Base-by-base conservation (phyloP, 2,797 vertebrate genomes). In the Siniperca obscura region DNA sequence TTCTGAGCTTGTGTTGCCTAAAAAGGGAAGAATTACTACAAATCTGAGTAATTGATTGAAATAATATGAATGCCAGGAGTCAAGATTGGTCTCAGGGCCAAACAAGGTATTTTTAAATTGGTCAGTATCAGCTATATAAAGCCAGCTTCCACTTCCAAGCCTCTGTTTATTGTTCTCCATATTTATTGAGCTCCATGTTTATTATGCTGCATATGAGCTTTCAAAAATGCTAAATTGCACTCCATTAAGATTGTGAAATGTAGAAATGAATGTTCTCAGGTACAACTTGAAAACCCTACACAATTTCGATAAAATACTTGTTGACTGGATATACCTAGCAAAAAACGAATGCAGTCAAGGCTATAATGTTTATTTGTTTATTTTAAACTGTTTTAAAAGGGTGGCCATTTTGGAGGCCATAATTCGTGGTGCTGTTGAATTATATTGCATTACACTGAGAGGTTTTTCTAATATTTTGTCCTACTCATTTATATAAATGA, bases 41-140 rank as follows among this genome's bases (percentile, higher is more conserved):
- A 78, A 70, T 74, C 36, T 38, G 67, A 81, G 50, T 67, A 34
- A 66, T 30, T 64, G 34, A 74, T 68, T 61, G 7, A 70, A 82
- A 80, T 34, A 64, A 62, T 30, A 70, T 30, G n/a, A 81, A 72
- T 19, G 52, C 36, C 19, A 64, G 38, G 21, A 68, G 61, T 70
- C 27, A 59, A 73, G 60, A 65, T 19, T 27, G 25, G 55, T 34
- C 65, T 68, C 55, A 55, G 48, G 56, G 36, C 34, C 17, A 57
- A 57, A 55, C 1, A 55, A 76, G 40, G 11, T 34, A 62, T 30
- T 61, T 80, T 78, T 56, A 60, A 55, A 55, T 55, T 40, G 38
- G 50, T 62, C 36, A 74, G 19, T 22, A 60, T 67, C 46, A 42
- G 75, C 22, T 56, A 56, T 50, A 76, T 36, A 16, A 66, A 73